Conservation (phyloP, 2,113 vertebrate species). For the Gobiocypris rarus region DNA sequence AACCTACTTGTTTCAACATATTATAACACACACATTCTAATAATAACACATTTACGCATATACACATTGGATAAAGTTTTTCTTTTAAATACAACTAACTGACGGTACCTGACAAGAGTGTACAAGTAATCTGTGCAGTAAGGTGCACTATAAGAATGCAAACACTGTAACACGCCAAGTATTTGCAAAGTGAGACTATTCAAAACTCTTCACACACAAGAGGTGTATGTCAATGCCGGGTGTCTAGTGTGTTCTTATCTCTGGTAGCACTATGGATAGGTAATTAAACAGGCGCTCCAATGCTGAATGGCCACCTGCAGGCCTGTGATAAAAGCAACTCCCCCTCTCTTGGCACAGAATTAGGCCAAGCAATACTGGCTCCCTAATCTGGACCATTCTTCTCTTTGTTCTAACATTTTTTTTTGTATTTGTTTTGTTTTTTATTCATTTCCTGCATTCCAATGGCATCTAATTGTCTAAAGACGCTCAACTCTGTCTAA, state of each 20-base stretch:
- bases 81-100: background rate
- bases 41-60: background rate
- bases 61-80: background rate
- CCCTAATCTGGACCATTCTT: constrained; percentile 16
- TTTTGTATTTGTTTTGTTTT: background rate
- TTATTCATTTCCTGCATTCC: background rate
- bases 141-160: background rate
- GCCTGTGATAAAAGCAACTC: constrained; percentile 42
- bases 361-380: background rate
- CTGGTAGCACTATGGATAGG: constrained; percentile 26
- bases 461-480: constrained; percentile 22
- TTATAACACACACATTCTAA: background rate
- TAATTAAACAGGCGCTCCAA: constrained; percentile 35
- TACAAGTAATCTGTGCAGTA: background rate
- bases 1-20: background rate
- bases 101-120: background rate
- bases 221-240: constrained; percentile 18
- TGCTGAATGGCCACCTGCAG: constrained; percentile 47
- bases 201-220: background rate
- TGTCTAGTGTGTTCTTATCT: constrained; percentile 40
- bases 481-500: constrained; percentile 14
- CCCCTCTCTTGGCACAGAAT: constrained; percentile 25
- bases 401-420: constrained; percentile 9
- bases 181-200: constrained; percentile 14
- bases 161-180: background rate